Base-by-base conservation (phyloP, 2,888 invertebrate species). In the Hirudinaria manillensis region DNA sequence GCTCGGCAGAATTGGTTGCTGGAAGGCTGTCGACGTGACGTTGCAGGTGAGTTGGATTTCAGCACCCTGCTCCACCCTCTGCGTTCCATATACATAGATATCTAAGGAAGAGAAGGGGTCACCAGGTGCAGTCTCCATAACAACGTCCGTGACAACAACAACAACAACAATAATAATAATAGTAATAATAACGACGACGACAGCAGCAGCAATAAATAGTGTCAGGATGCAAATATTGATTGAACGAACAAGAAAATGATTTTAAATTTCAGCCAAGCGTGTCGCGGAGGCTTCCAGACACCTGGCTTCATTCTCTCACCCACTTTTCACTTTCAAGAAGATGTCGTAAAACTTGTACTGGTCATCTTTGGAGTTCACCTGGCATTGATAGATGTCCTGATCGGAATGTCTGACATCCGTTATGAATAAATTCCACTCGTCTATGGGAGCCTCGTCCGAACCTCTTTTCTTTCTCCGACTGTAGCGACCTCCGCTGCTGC, bases 321-420 rank as follows among this genome's bases (percentile, higher is more conserved):
- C n/a, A 68, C 68, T 68, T 29, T 68, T 68, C 3, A 68, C 36
- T 68, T 68, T 68, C 29, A 68, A 73, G 29, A 72, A 66, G 72
- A 78, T 75, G 36, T 77, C 75, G 70, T 78, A 78, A 38, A 76
- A 72, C n/a, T 74, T 76, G 21, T 34, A 55, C 55, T 74, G 70
- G 29, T 71, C 29, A 55, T 75, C 68, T 38, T 77, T 77, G 34
- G 77, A 76, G 56, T 72, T 76, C 19, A 77, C 71, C 51, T 72
- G 68, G 68, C 77, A 77, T 45, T 72, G 61, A 74, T 77, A 77
- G 6, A 66, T 72, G 7, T 72, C 77, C 24, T 77, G 76, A 27
- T 77, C 77, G 19, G 67, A 24, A 6, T 74, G 71, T 45, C 45
- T 45, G 4, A 77, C 76, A 32, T 76, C 67, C 32, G 68, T 32